Conservation (phyloP, 2,888 invertebrate species). For the Charanyca ferruginea region DNA sequence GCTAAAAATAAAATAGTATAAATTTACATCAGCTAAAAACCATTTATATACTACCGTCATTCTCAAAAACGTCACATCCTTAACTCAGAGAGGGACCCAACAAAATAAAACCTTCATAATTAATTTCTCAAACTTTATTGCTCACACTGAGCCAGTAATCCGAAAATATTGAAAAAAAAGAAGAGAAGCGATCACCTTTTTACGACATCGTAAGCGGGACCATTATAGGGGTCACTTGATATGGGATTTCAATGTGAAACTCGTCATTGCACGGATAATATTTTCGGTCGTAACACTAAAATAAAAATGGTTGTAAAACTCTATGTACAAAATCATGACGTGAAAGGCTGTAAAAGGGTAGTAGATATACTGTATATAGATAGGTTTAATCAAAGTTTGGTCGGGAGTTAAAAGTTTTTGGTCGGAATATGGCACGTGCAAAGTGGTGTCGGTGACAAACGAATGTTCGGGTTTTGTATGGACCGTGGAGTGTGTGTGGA, state of each 20-base stretch:
- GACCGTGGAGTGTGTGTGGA: conserved; percentile 33
- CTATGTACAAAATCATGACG: conserved; percentile 75
- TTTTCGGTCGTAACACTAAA: conserved; percentile 84
- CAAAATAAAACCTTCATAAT: conserved; percentile 72
- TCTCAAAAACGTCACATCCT: conserved; percentile 33
- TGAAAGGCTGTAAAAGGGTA: conserved; percentile 42
- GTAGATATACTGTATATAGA: conserved; percentile 34
- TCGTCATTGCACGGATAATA: conserved; percentile 75
- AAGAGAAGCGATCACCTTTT: conserved; percentile 78
- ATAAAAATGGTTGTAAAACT: conserved; percentile 83
- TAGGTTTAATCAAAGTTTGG: conserved; percentile 70
- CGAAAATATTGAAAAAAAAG: conserved; percentile 74
- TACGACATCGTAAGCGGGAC: conserved; percentile 80
- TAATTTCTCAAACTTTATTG: conserved; percentile 71
- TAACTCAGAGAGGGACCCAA: conserved; percentile 28
- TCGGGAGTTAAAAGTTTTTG: conserved; percentile 63
- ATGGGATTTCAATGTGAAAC: conserved; percentile 74
- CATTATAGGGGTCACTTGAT: conserved; percentile 82
- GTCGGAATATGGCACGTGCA: conserved; percentile 50
- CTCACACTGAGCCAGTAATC: conserved; percentile 59
- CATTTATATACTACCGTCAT: conserved; percentile 2
- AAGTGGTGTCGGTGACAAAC: conserved; percentile 47
- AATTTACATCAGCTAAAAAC: not conserved
- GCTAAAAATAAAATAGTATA: too few species aligned
- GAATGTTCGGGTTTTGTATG: conserved; percentile 47